Base-by-base conservation (phyloP, 23 tunicate genomes). In the Halocynthia roretzi region DNA sequence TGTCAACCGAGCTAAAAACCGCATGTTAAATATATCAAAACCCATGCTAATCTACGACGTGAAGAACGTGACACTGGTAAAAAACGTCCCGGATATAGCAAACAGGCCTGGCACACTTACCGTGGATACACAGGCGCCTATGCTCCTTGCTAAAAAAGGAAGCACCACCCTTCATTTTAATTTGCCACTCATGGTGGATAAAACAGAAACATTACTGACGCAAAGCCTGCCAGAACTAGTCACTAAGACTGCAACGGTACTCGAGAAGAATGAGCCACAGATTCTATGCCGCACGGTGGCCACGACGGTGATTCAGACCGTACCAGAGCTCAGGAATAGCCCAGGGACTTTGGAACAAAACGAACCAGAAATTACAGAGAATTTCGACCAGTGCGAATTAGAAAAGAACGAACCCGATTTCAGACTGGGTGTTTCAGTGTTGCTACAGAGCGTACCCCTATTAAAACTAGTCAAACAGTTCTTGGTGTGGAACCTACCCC, bases 191-290 rank as follows among this genome's bases (percentile, higher is more conserved):
- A 74, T 74, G 56, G 14, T 74, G 49, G 56, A 74, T 15, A 12
- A 20, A 54, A 12, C 78, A 22, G 62, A 74, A 54, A 50, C 19
- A 21, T 19, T 50, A 74, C 22, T 74, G 62, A 5, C 5, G 14
- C 61, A 74, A 10, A 74, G 56, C 21, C 21, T 5, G 22, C 78
- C 78, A 54, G 8, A 15, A 56, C 19, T 74, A 21, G 60, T 50
- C 17, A 54, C 18, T 5, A 54, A 74, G 56, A 52, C 78, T 21
- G 78, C 15, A 0, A 10, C 78, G 0, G 56, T 50, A 54, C 4
- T 74, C 0, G 63, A 8, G 17, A 74, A 74, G 31, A 74, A 56
- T 54, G 78, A 74, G n/a, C 78, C 78, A 15, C n/a, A 14, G 14
- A 53, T 53, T 6, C 64, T 64, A 5, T 22, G 63, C 8, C 64